phyloP scores from a whole-genome alignment of 2,888 invertebrate genomes.

The Pomacea canaliculata region DNA sequence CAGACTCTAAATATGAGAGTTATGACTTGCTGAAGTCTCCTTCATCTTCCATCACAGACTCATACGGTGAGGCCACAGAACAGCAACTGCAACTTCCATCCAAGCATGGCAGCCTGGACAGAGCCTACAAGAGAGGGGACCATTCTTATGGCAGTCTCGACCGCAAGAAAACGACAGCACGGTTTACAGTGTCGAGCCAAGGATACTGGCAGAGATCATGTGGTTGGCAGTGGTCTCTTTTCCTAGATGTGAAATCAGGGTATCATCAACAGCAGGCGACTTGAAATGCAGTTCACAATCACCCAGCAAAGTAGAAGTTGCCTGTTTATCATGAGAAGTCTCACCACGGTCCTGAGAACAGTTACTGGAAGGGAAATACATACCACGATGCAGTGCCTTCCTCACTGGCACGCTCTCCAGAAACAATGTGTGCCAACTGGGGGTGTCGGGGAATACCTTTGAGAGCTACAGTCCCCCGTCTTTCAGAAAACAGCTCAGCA shows the following conservation, averaged over 20 bases:
- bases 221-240: neutral
- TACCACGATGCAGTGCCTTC: neutral
- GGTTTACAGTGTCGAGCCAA: constrained; percentile 19
- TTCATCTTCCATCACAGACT: constrained; percentile 30
- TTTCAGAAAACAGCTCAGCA: constrained; percentile 43
- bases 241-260: constrained; percentile 13
- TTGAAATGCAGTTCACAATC: constrained; percentile 3
- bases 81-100: constrained; percentile 36
- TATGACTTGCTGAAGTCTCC: constrained; percentile 60
- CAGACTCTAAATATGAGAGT: constrained; percentile 67
- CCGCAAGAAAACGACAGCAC: constrained; percentile 39
- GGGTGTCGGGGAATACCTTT: neutral
- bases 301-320: constrained; percentile 43
- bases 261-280: neutral
- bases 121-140: constrained; percentile 45
- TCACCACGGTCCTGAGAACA: constrained; percentile 1
- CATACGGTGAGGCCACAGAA: neutral
- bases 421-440: constrained; percentile 19
- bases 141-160: constrained; percentile 52
- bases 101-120: constrained; percentile 63
- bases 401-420: constrained; percentile 37
- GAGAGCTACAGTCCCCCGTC: constrained; percentile 60
- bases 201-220: neutral
- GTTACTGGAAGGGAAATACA: constrained; percentile 5
- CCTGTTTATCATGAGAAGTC: constrained; percentile 49